These are phyloP conservation scores for Vidua chalybeata DNA, from an alignment of 2,113 vertebrate species.

Conservation along the genomic window DNA sequence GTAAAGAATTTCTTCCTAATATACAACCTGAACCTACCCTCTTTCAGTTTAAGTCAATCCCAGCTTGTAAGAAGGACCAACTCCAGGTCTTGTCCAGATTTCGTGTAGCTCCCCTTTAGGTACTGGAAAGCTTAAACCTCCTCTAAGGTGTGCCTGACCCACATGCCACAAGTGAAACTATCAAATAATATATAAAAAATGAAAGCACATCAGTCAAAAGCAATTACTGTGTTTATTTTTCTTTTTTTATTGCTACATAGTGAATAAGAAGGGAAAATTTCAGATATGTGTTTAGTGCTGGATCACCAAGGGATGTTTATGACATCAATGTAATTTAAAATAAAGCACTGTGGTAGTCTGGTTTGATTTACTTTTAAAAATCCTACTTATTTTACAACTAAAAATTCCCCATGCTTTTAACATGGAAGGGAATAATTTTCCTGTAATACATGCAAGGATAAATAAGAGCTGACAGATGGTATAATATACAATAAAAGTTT, in stretches of 20 bases:
- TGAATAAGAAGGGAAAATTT: not conserved
- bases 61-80: not conserved
- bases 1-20: not conserved
- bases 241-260: not conserved
- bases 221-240: not conserved
- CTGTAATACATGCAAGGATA: not conserved
- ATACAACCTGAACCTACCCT: not conserved
- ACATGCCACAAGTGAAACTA: not conserved
- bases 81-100: not conserved
- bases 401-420: not conserved
- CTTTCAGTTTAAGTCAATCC: not conserved
- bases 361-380: not conserved
- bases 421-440: not conserved
- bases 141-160: not conserved
- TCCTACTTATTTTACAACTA: not conserved
- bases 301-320: not conserved
- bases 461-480: constrained; percentile 21
- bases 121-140: not conserved
- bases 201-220: not conserved
- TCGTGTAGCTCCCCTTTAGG: accelerated
- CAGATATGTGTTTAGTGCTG: not conserved
- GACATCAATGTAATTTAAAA: constrained; percentile 11
- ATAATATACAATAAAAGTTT: constrained; percentile 28
- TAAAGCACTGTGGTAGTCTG: not conserved
- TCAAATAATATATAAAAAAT: not conserved